Percentiles rank a stretch among this genome's conserved stretches.
Conservation (phyloP, 1,140 invertebrate species). For the Nasonia vitripennis region DNA sequence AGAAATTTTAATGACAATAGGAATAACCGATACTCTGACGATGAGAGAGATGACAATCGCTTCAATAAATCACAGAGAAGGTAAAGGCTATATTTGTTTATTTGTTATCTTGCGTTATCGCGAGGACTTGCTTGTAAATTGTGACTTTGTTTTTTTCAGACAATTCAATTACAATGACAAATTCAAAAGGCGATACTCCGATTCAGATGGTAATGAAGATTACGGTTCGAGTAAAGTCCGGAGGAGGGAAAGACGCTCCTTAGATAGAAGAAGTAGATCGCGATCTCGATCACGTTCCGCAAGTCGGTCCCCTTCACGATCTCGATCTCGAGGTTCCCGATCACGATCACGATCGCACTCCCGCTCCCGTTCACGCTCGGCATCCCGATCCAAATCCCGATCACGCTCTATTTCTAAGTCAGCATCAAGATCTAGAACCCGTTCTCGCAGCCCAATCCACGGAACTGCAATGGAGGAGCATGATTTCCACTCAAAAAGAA, state of each 20-base stretch:
- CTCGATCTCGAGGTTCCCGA: slow-evolving; percentile 13
- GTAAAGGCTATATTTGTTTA: slow-evolving; percentile 14
- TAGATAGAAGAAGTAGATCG: slow-evolving; percentile 31
- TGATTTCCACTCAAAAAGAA: slow-evolving; percentile 21
- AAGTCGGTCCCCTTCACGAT: slow-evolving; percentile 20
- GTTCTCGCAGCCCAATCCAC: slow-evolving; percentile 35
- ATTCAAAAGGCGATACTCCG: slow-evolving; percentile 45
- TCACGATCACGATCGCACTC: slow-evolving; percentile 37
- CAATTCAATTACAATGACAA: slow-evolving; percentile 36
- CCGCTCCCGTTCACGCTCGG: slow-evolving; percentile 5
- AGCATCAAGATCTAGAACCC: slow-evolving; percentile 40
- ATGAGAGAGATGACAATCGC: slow-evolving; percentile 29
- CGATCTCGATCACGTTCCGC: slow-evolving; percentile 32
- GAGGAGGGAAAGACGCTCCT: slow-evolving; percentile 35
- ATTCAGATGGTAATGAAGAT: slow-evolving; percentile 42
- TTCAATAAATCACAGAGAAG: slow-evolving; percentile 41
- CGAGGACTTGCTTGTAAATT: not conserved
- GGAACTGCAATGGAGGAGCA: slow-evolving; percentile 25
- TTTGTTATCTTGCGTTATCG: not conserved
- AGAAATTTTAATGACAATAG: slow-evolving; percentile 49
- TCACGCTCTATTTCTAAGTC: slow-evolving; percentile 28
- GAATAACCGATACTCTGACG: slow-evolving; percentile 39
- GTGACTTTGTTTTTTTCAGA: slow-evolving; percentile 15
- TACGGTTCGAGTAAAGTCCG: slow-evolving; percentile 34
- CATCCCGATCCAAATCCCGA: not conserved